These are phyloP conservation scores for Gymnocheta viridis DNA, from an alignment of 2,888 invertebrate species.

Conservation along the genomic window DNA sequence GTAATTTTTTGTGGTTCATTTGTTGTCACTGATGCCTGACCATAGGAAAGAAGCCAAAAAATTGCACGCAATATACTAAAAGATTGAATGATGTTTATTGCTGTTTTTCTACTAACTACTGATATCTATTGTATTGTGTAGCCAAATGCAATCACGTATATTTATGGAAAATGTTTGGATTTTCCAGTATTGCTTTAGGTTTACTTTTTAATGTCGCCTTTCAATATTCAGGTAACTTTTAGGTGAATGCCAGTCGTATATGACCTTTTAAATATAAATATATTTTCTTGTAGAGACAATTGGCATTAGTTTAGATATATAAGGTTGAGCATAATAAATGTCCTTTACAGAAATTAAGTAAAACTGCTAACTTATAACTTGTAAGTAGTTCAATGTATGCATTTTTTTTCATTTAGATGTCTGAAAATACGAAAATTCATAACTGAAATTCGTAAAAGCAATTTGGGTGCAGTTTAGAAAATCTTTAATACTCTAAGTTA, in stretches of 20 bases:
- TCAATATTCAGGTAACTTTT: neutral
- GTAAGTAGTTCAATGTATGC: too few relatives aligned
- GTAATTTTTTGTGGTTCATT: conserved; percentile 72
- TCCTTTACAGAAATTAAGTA: too few relatives aligned
- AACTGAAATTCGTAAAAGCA: too few relatives aligned
- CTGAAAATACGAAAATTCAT: too few relatives aligned
- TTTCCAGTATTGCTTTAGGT: neutral
- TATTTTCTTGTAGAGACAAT: neutral
- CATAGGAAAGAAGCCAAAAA: conserved; percentile 60
- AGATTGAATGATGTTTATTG: conserved; percentile 29
- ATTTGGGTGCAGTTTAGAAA: too few relatives aligned
- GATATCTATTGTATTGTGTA: neutral
- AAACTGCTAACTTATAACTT: too few relatives aligned
- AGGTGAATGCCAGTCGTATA: neutral
- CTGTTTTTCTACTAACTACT: neutral
- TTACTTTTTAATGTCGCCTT: neutral
- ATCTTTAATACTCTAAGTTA: too few relatives aligned
- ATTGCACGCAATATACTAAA: conserved; percentile 52
- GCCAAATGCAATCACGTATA: neutral
- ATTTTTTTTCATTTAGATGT: too few relatives aligned
- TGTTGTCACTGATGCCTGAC: conserved; percentile 70
- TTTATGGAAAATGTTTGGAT: neutral
- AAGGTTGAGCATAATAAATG: too few relatives aligned
- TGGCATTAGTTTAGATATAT: too few relatives aligned
- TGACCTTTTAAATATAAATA: too few relatives aligned